Conservation (phyloP, 2,113 vertebrate species). For the Clinocottus analis region DNA sequence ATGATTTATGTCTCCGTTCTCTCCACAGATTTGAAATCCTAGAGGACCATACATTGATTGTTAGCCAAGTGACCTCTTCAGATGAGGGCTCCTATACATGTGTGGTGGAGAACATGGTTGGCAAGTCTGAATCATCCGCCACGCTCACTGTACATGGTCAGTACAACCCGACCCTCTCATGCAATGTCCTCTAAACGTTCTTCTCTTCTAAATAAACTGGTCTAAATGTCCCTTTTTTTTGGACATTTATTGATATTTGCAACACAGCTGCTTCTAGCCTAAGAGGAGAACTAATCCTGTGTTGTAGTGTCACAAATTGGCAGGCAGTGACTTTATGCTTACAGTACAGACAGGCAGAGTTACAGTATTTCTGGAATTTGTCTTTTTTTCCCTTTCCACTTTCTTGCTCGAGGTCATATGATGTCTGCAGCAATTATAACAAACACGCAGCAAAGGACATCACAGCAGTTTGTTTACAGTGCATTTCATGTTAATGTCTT, state of each 20-base stretch:
- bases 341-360: constrained; percentile 10
- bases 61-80: constrained; percentile 87
- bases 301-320: constrained; percentile 41
- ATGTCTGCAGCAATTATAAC: constrained; percentile 8
- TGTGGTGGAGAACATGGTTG: constrained; percentile 96
- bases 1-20: constrained; percentile 35
- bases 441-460: constrained; percentile 24
- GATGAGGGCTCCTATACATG: constrained; percentile 95
- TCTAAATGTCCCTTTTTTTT: too few relatives aligned
- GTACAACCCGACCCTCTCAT: constrained; percentile 25
- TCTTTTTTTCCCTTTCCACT: constrained; percentile 6
- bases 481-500: constrained; percentile 25
- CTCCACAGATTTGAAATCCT: constrained; percentile 89
- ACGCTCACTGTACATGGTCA: constrained; percentile 94
- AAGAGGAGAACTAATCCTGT: constrained; percentile 19
- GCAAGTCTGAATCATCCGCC: constrained; percentile 93
- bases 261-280: constrained; percentile 10
- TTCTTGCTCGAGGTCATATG: constrained; percentile 25
- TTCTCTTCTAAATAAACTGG: constrained; percentile 22
- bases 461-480: constrained; percentile 45
- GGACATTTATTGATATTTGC: too few relatives aligned
- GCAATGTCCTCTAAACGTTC: constrained; percentile 8
- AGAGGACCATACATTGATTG: constrained; percentile 93
- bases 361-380: background rate
- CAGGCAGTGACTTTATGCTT: constrained; percentile 38